A percentile compares a stretch with the other conserved stretches of the same genome.
phyloP scores from a whole-genome alignment of 2,888 invertebrate species.

The Cheilosia scutellata region DNA sequence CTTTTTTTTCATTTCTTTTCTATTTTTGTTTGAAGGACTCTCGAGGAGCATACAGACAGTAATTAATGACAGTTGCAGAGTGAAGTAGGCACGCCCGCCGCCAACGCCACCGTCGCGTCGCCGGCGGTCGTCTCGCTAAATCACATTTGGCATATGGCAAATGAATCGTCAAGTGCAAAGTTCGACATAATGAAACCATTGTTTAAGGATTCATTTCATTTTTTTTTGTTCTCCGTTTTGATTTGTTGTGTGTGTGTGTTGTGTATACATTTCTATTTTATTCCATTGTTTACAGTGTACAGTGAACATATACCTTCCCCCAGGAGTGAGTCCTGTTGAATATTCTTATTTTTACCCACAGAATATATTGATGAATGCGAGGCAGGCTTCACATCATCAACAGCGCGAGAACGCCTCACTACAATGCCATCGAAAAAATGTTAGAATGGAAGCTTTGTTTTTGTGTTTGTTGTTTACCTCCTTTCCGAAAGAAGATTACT shows the following conservation, averaged over 20 bases:
- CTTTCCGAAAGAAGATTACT: slow-evolving; percentile 58
- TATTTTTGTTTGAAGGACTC: slow-evolving; percentile 60
- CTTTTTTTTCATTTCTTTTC: slow-evolving; percentile 3
- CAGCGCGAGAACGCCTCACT: slow-evolving; percentile 62
- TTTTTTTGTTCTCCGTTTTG: slow-evolving; percentile 77
- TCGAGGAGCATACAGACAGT: slow-evolving; percentile 80
- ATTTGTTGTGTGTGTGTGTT: slow-evolving; percentile 72
- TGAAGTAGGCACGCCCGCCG: slow-evolving; percentile 42
- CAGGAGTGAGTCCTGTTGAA: slow-evolving; percentile 19
- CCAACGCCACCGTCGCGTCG: not conserved
- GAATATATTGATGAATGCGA: slow-evolving; percentile 59
- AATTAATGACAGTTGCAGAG: slow-evolving; percentile 84
- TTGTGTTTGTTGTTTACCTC: slow-evolving; percentile 6
- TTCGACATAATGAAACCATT: slow-evolving; percentile 74
- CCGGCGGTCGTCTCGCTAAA: slow-evolving; percentile 35
- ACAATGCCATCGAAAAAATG: slow-evolving; percentile 47
- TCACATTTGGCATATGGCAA: slow-evolving; percentile 74
- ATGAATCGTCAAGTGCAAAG: slow-evolving; percentile 76
- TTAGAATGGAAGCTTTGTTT: slow-evolving; percentile 38
- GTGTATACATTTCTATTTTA: slow-evolving; percentile 79
- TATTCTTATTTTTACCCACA: slow-evolving; percentile 50
- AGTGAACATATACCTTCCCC: slow-evolving; percentile 22
- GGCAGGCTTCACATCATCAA: slow-evolving; percentile 45
- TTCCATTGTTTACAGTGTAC: slow-evolving; percentile 30
- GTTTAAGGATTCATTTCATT: slow-evolving; percentile 78